Evolutionary conservation across 2,797 vertebrate species (phyloP), one percentile per base, ranked within the genome.

Genomic region (Aldrovandia affinis): DNA sequence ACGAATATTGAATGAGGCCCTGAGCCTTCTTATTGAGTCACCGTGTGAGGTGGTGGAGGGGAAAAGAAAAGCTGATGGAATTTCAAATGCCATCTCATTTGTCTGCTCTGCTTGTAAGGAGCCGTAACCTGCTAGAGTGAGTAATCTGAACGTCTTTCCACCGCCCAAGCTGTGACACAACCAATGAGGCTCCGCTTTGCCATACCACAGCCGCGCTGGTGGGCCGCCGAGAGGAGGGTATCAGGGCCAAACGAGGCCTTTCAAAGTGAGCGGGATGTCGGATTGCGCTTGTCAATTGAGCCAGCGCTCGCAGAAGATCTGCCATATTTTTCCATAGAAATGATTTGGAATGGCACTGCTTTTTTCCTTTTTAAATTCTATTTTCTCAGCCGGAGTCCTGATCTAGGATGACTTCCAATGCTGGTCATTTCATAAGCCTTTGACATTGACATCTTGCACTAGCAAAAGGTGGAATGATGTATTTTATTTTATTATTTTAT

Each of bases 61-160:
- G 25, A 47, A 78, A 22, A 33, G 20, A 61, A 78, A 83, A 85
- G 28, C 82, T 25, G 65, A 65, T 30, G 80, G 85, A 52, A 83
- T 86, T 88, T 86, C 75, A 85, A 84, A 88, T 85, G 80, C 86
- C 52, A 75, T 70, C 52, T 63, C 83, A 85, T 90, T 88, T 88
- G 85, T 91, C 83, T 78, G 30, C 78, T n/a, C 83, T 85, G 84
- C 80, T 90, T 86, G 84, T 86, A 63, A n/a, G 63, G 88, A 88
- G 84, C 86, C 85, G 86, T 78, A 87, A 78, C 57, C 73, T 10
- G 70, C 81, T 15, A 22, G 68, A 83, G 55, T 81, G 84, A 90
- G 88, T 91, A 86, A 87, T 90, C 86, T 90, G 82, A 81, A 88
- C 83, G 85, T 87, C 83, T 73, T 81, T 84, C 75, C 88, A 90